Conservation (phyloP, 1,140 invertebrate species). For the Tetramorium parvispinum region DNA sequence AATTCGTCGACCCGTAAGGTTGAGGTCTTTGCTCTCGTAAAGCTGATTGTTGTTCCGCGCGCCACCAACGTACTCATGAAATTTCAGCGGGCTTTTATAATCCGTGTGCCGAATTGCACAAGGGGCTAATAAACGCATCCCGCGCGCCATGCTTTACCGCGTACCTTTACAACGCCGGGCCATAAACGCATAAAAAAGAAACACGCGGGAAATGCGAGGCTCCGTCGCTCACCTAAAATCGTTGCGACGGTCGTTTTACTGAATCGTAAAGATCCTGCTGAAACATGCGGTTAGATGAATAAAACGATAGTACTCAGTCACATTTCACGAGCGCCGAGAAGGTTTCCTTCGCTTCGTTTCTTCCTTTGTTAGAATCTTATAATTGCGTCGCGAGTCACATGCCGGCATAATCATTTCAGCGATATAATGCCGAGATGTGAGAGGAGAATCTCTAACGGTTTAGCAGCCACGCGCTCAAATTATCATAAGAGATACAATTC, state of each 20-base stretch:
- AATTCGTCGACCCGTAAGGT: constrained; percentile 3
- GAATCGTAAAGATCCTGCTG: constrained; percentile 65
- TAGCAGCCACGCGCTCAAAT: neutral
- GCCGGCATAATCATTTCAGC: neutral
- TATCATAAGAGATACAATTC: neutral
- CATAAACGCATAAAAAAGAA: constrained; percentile 71
- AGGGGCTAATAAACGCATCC: constrained; percentile 69
- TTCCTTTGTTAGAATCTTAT: constrained; percentile 14
- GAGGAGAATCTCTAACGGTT: neutral
- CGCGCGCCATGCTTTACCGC: neutral
- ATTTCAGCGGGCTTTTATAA: constrained; percentile 69
- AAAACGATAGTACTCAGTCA: constrained; percentile 20
- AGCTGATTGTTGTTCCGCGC: constrained; percentile 50
- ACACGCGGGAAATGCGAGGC: constrained; percentile 29
- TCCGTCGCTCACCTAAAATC: constrained; percentile 32
- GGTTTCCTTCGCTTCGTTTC: neutral
- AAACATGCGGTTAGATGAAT: constrained; percentile 19
- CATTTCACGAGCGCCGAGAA: neutral
- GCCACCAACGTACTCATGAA: constrained; percentile 56
- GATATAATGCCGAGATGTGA: neutral
- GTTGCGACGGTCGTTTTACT: constrained; percentile 56
- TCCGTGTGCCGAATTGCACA: constrained; percentile 57
- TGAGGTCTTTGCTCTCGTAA: constrained; percentile 71
- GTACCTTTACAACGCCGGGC: constrained; percentile 64
- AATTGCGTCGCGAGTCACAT: neutral